Percentiles rank a stretch among this genome's conserved stretches.
These are phyloP conservation scores for Poecilobothrus nobilitatus DNA, from an alignment of 2,888 invertebrate species.

Conservation along the genomic window DNA sequence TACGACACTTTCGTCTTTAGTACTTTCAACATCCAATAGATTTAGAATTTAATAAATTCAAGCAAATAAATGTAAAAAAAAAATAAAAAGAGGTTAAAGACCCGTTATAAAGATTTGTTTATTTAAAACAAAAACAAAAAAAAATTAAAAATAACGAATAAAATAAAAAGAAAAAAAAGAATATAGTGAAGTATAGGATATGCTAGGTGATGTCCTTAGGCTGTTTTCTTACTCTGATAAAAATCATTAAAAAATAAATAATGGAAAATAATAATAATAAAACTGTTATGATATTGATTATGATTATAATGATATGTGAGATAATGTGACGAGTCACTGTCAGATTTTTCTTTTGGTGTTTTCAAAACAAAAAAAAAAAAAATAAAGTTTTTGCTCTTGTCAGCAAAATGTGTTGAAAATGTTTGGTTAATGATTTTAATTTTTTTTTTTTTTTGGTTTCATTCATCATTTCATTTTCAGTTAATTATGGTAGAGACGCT, in stretches of 20 bases:
- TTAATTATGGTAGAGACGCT: too few relatives aligned
- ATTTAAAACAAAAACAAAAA: not conserved
- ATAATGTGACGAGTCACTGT: not conserved
- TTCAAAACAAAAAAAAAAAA: too few relatives aligned
- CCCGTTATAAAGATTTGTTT: not conserved
- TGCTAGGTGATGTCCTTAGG: conserved; percentile 6
- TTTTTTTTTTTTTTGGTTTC: not conserved
- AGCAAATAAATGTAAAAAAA: too few relatives aligned
- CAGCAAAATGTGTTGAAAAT: not conserved
- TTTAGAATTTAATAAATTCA: too few relatives aligned
- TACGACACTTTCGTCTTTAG: not conserved
- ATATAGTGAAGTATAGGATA: not conserved
- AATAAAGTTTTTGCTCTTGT: not conserved
- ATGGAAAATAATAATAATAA: not conserved
- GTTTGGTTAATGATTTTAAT: not conserved
- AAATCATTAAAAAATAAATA: not conserved
- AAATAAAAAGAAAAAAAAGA: not conserved
- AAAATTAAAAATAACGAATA: not conserved
- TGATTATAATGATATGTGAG: not conserved
- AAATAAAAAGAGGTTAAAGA: not conserved
- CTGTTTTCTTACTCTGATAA: conserved; percentile 4
- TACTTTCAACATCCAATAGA: not conserved
- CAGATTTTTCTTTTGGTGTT: too few relatives aligned
- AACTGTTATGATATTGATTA: too few relatives aligned
- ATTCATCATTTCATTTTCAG: too few relatives aligned